Evolutionary conservation across 2,113 vertebrate species (phyloP).

Genomic region (Atlantisia rogersi): DNA sequence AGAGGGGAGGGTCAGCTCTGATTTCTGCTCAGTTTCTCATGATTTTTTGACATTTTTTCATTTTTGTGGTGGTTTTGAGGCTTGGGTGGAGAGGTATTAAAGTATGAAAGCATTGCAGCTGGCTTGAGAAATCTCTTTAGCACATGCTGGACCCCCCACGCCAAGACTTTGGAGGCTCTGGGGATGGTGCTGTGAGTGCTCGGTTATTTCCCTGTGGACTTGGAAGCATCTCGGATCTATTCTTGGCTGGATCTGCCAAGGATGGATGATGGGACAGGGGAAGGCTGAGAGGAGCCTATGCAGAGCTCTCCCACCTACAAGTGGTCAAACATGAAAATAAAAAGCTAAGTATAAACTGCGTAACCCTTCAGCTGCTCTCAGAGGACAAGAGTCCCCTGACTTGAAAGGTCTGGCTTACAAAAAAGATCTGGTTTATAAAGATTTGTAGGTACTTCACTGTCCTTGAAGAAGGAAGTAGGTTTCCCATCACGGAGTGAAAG

Average conservation of each 20-base stretch:
- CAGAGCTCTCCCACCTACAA: not conserved
- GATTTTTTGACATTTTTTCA: not conserved
- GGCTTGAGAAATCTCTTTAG: not conserved
- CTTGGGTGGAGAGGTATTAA: not conserved
- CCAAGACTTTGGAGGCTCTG: not conserved
- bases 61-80: not conserved
- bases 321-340: not conserved
- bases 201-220: not conserved
- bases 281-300: not conserved
- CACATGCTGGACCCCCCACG: not conserved
- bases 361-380: not conserved
- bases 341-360: not conserved
- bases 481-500: not conserved
- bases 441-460: not conserved
- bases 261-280: not conserved
- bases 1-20: not conserved
- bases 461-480: not conserved
- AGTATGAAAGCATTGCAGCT: not conserved
- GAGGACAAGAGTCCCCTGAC: not conserved
- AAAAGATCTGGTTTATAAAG: not conserved
- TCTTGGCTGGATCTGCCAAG: not conserved
- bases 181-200: not conserved
- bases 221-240: not conserved
- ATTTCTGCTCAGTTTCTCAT: not conserved
- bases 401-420: not conserved